These are phyloP conservation scores for Hydrocynus forskahlii DNA, from an alignment of 2,797 vertebrate genomes.

Conservation along the genomic window DNA sequence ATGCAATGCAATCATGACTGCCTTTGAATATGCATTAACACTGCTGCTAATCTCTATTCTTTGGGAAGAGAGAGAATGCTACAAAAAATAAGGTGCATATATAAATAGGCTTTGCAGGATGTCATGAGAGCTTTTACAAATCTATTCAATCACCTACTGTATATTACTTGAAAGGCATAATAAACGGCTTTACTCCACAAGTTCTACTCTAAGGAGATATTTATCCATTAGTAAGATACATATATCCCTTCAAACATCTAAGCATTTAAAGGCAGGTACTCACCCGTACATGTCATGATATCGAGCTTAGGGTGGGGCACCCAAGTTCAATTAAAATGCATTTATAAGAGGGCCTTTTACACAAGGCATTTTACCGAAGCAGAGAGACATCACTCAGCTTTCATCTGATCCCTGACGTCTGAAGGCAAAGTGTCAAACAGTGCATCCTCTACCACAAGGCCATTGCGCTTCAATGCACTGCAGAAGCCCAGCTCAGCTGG, in stretches of 20 bases:
- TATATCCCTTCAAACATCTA: conserved; percentile 24
- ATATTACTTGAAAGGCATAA: neutral
- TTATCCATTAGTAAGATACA: conserved; percentile 16
- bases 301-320: conserved; percentile 49
- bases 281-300: conserved; percentile 55
- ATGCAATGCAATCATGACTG: conserved; percentile 14
- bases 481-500: conserved; percentile 92
- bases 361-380: conserved; percentile 68
- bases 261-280: conserved; percentile 54
- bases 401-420: conserved; percentile 94
- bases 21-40: conserved; percentile 21
- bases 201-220: neutral
- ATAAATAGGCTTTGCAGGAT: conserved; percentile 6
- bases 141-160: conserved; percentile 9
- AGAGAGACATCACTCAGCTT: conserved; percentile 83
- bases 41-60: conserved; percentile 8
- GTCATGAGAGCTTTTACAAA: conserved; percentile 3
- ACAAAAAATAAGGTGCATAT: conserved; percentile 45
- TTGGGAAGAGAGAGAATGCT: neutral
- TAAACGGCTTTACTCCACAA: conserved; percentile 7
- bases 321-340: conserved; percentile 42
- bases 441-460: conserved; percentile 89
- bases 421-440: conserved; percentile 97
- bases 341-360: conserved; percentile 18
- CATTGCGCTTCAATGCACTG: conserved; percentile 86